Conservation (phyloP, 2,113 vertebrate species). For the Ginglymostoma cirratum region DNA sequence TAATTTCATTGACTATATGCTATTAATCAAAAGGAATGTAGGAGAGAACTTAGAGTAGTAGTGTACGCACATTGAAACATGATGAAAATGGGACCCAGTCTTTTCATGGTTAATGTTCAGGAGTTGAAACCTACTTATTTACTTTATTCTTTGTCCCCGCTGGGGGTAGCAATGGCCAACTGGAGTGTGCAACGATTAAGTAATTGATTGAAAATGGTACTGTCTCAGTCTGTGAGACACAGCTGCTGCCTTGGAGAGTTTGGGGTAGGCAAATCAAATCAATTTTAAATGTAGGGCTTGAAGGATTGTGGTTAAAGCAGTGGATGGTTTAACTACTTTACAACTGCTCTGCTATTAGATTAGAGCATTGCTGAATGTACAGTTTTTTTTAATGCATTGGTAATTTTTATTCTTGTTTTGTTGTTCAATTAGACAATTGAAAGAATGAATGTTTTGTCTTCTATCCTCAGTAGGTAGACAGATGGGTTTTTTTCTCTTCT, state of each 20-base stretch:
- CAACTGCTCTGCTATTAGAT: background rate
- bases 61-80: background rate
- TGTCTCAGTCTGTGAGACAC: background rate
- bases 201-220: background rate
- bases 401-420: background rate
- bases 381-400: background rate
- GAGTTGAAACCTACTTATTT: background rate
- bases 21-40: background rate
- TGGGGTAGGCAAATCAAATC: background rate
- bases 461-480: background rate
- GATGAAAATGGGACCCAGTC: background rate
- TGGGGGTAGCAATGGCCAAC: background rate
- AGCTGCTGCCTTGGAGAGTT: background rate
- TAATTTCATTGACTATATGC: background rate
- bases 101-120: background rate
- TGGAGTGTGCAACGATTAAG: background rate
- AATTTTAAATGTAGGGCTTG: background rate
- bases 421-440: background rate
- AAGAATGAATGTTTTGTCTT: background rate
- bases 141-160: background rate
- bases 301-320: background rate
- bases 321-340: background rate
- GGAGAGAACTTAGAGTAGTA: background rate
- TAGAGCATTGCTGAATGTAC: background rate
- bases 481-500: background rate